phyloP scores from a whole-genome alignment of 2,113 vertebrate species.

The Tragelaphus imberbis region DNA sequence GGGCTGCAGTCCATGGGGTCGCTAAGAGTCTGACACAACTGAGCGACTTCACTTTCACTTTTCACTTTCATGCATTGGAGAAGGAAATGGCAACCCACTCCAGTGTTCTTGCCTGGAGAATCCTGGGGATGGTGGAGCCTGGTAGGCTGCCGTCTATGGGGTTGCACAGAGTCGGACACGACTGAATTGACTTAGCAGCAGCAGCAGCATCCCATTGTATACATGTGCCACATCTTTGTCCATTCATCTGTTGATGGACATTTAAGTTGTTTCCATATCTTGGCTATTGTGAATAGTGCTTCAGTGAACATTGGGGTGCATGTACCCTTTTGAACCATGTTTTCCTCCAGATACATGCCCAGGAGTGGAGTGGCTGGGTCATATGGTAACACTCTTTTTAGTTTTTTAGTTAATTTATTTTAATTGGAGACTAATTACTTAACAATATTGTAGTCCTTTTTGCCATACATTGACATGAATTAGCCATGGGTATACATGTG shows the following conservation, averaged over 20 bases:
- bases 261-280: background rate
- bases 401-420: background rate
- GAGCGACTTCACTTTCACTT: too few relatives aligned
- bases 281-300: background rate
- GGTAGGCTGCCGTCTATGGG: too few relatives aligned
- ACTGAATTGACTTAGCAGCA: background rate
- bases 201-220: background rate
- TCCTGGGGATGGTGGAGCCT: too few relatives aligned
- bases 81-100: too few relatives aligned
- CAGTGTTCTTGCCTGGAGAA: too few relatives aligned
- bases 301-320: background rate
- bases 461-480: background rate
- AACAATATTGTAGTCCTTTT: background rate
- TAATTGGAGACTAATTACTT: background rate
- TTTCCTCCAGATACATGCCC: background rate
- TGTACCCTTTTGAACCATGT: background rate
- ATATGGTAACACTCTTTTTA: background rate
- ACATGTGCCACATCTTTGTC: background rate
- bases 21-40: too few relatives aligned
- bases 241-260: background rate
- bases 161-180: too few relatives aligned
- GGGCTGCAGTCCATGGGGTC: too few relatives aligned
- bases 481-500: background rate
- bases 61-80: too few relatives aligned
- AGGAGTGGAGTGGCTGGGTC: background rate